These are phyloP conservation scores for Popillia japonica DNA, from an alignment of 1,140 invertebrate genomes.

Conservation along the genomic window DNA sequence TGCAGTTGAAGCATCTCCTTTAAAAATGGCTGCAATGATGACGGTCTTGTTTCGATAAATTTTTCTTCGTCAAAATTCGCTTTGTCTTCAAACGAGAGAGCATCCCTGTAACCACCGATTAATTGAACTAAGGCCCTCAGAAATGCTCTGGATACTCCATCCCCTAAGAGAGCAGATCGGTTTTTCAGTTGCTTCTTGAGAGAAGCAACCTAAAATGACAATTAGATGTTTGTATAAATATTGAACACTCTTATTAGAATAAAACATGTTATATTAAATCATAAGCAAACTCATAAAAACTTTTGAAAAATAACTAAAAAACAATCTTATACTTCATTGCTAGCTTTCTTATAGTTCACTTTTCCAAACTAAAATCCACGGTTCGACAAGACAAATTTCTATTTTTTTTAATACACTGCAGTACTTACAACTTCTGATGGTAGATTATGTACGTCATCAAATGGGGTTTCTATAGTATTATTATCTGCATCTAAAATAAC, in stretches of 20 bases:
- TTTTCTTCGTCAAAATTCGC: constrained; percentile 87
- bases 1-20: constrained; percentile 91
- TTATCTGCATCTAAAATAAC: constrained; percentile 91
- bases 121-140: constrained; percentile 87
- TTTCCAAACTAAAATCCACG: too few relatives aligned
- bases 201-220: constrained; percentile 66
- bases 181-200: constrained; percentile 77
- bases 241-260: neutral
- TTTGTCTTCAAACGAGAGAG: constrained; percentile 80
- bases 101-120: constrained; percentile 93
- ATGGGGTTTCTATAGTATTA: constrained; percentile 84
- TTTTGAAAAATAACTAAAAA: too few relatives aligned
- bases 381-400: neutral
- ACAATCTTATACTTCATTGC: too few relatives aligned
- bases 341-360: too few relatives aligned
- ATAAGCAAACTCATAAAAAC: too few relatives aligned
- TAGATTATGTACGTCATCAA: constrained; percentile 86
- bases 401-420: neutral
- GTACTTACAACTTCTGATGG: constrained; percentile 57
- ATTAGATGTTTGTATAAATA: neutral
- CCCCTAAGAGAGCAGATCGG: constrained; percentile 77
- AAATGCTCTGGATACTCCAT: constrained; percentile 91
- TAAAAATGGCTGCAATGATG: constrained; percentile 86
- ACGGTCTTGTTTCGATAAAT: constrained; percentile 84
- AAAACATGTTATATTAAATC: too few relatives aligned